phyloP scores from a whole-genome alignment of 92 coral and sea anemone species.

The Palythoa caribaeorum region DNA sequence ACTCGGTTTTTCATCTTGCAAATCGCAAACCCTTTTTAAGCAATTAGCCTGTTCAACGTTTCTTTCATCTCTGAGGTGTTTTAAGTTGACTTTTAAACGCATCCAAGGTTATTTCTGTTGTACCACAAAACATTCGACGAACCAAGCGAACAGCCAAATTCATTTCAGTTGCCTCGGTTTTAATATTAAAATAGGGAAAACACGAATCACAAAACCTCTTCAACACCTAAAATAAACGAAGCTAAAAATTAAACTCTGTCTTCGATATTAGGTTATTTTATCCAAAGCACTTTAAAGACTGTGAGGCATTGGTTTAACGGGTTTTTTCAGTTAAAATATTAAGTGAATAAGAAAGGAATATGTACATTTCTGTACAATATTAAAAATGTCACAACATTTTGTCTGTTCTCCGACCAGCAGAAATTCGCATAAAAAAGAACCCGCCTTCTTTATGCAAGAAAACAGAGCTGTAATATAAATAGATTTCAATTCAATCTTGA shows the following conservation, averaged over 20 bases:
- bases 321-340: conserved; percentile 26
- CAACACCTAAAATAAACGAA: background rate
- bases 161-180: background rate
- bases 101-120: background rate
- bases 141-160: background rate
- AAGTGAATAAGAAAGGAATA: conserved; percentile 9
- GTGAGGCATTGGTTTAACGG: conserved; percentile 42
- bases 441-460: conserved; percentile 21
- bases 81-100: background rate
- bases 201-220: background rate
- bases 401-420: conserved; percentile 48
- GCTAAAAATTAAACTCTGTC: background rate
- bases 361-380: conserved; percentile 46
- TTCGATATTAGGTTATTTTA: conserved; percentile 8
- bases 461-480: conserved; percentile 49
- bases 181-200: background rate
- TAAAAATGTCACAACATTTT: conserved; percentile 24
- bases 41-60: background rate
- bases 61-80: background rate
- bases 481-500: conserved; percentile 37
- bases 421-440: conserved; percentile 1
- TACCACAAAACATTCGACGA: conserved; percentile 2
- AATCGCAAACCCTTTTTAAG: background rate
- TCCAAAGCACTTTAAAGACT: background rate
- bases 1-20: background rate